Evolutionary conservation across 2,113 vertebrate species (phyloP).

Genomic region (Ginglymostoma cirratum): DNA sequence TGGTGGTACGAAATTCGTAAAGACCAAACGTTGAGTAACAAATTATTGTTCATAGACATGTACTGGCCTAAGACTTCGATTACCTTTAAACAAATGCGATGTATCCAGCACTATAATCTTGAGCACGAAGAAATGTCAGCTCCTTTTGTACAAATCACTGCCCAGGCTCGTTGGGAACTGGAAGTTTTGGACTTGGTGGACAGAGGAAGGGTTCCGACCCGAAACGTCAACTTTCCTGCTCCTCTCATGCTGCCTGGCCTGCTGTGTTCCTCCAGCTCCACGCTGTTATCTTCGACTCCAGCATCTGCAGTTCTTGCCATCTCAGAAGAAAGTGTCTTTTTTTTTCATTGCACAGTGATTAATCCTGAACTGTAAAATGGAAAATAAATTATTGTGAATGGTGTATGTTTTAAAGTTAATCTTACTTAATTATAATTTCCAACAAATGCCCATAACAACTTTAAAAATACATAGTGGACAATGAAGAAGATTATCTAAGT

Average conservation of each 20-base stretch:
- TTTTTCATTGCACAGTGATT: background rate
- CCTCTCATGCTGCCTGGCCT: too few relatives aligned
- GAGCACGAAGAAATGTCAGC: background rate
- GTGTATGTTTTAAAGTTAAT: background rate
- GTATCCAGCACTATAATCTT: background rate
- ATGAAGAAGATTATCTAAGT: too few relatives aligned
- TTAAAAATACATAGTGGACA: background rate
- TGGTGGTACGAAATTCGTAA: background rate
- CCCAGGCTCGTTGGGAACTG: background rate
- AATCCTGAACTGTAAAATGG: too few relatives aligned
- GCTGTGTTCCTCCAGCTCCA: too few relatives aligned
- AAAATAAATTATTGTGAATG: background rate
- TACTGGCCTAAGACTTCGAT: background rate
- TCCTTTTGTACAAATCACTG: background rate
- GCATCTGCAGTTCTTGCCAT: too few relatives aligned
- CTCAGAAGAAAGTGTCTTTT: too few relatives aligned
- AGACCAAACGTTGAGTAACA: background rate
- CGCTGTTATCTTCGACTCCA: too few relatives aligned
- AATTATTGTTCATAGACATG: background rate
- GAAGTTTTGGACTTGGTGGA: background rate
- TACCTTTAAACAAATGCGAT: background rate
- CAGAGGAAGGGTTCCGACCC: too few relatives aligned
- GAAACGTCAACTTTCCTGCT: too few relatives aligned
- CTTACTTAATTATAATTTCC: background rate
- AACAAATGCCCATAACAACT: background rate